These are phyloP conservation scores for Melipona beecheii DNA, from an alignment of 2,888 invertebrate species.

Conservation along the genomic window DNA sequence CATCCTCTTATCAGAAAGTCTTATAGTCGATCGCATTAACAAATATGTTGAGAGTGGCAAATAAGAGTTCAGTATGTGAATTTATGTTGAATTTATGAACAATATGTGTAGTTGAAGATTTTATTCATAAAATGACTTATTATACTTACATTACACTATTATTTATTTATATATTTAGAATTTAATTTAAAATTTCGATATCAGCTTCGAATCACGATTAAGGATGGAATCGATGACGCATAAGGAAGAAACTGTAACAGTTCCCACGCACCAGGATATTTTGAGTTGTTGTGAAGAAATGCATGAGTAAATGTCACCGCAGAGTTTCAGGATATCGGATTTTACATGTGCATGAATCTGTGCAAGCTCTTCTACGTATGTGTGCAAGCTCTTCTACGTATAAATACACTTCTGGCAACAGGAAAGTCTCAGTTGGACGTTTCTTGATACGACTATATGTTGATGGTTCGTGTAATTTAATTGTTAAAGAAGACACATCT, in stretches of 20 bases:
- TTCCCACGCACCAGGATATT: not conserved
- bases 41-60: not conserved
- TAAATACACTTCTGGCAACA: constrained; percentile 77
- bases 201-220: not conserved
- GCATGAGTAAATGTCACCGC: constrained; percentile 33
- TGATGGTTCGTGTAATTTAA: constrained; percentile 23
- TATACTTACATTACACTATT: not conserved
- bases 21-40: constrained; percentile 20
- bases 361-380: constrained; percentile 65
- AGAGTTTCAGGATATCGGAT: constrained; percentile 26
- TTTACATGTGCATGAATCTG: constrained; percentile 42
- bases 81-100: not conserved
- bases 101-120: not conserved
- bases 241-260: not conserved
- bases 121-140: not conserved
- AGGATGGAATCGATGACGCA: not conserved
- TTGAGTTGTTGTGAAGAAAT: constrained; percentile 8
- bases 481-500: constrained; percentile 5
- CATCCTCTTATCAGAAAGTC: constrained; percentile 32
- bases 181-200: not conserved
- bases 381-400: constrained; percentile 69
- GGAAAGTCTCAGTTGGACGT: constrained; percentile 74
- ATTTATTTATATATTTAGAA: not conserved
- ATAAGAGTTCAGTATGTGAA: not conserved
- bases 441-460: constrained; percentile 57